phyloP scores from a whole-genome alignment of 2,797 vertebrate species.

The Gouania willdenowi region DNA sequence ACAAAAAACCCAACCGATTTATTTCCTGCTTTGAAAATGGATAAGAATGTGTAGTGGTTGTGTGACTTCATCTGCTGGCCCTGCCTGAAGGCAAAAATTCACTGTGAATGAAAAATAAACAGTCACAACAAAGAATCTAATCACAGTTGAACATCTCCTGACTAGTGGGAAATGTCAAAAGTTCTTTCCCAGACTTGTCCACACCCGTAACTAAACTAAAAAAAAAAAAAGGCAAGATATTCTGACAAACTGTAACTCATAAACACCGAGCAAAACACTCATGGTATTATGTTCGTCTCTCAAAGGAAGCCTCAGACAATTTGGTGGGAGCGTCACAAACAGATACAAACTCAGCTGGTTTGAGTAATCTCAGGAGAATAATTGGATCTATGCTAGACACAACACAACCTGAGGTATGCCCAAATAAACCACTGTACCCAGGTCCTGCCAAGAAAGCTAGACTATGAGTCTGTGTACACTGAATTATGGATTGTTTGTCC shows the following conservation, averaged over 20 bases:
- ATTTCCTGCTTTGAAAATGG: not conserved
- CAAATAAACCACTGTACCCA: slow-evolving; percentile 48
- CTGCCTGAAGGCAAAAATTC: no score
- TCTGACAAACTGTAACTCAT: slow-evolving; percentile 40
- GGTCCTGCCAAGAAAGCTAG: slow-evolving; percentile 5
- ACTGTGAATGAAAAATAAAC: no score
- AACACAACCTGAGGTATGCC: slow-evolving; percentile 61
- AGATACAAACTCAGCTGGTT: slow-evolving; percentile 28
- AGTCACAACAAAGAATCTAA: no score
- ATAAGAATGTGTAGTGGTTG: not conserved
- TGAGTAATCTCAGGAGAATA: slow-evolving; percentile 24
- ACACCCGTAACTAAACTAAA: no score
- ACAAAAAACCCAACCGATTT: no score
- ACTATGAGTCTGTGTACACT: slow-evolving; percentile 19
- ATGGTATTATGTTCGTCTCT: slow-evolving; percentile 52
- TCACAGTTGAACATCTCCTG: no score
- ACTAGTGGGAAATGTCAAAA: slow-evolving; percentile 45
- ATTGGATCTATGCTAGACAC: slow-evolving; percentile 48
- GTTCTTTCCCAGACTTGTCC: slow-evolving; percentile 60
- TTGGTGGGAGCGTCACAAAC: slow-evolving; percentile 30
- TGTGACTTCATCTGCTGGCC: not conserved
- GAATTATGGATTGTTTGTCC: slow-evolving; percentile 34
- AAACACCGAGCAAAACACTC: slow-evolving; percentile 40
- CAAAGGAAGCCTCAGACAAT: slow-evolving; percentile 48
- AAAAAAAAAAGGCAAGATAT: slow-evolving; percentile 63